Base-by-base conservation (phyloP, 1,140 invertebrate species). In the Dreissena rostriformis region DNA sequence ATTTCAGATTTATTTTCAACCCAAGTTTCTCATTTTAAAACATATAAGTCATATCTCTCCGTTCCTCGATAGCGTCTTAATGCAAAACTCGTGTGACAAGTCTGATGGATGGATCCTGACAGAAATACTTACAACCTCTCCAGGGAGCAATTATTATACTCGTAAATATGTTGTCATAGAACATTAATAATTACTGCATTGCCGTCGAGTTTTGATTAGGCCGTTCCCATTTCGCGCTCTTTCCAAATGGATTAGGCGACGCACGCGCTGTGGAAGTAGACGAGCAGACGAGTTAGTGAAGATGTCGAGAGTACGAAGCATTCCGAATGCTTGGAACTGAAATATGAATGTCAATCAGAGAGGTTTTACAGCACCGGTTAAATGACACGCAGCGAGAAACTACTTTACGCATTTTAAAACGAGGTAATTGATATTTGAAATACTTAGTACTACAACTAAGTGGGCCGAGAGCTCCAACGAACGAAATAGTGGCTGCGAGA, bases 141-240 rank as follows among this genome's bases (percentile, higher is more conserved):
- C 72, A 75, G 26, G 80, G 70, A 66, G 39, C 73, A 67, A 82
- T 74, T 82, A 82, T 55, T 67, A n/a, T 49, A 15, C 80, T 75
- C 80, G 70, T 82, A 82, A 82, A 82, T 73, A 72, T 67, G 80
- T 82, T 82, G 80, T 82, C 80, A 82, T 82, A 57, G 29, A 74
- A 51, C 29, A 82, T 75, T 52, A 75, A 82, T 75, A 75, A 73
- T 24, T 73, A 63, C 72, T 75, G 63, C 63, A 68, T 65, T 66
- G 39, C 73, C 29, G 61, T 28, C 14, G 55, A 75, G 28, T 73
- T 52, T 52, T 82, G 80, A 82, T 82, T 82, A 82, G 80, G 29
- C 71, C 80, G 70, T 68, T 28, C 53, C 63, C 55, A 29, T 55
- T 75, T 74, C 80, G 70, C 80, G 80, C 80, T 53, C 65, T 65